Evolutionary conservation across 2,888 invertebrate species (phyloP).

Genomic region (Ormyrus labotus): DNA sequence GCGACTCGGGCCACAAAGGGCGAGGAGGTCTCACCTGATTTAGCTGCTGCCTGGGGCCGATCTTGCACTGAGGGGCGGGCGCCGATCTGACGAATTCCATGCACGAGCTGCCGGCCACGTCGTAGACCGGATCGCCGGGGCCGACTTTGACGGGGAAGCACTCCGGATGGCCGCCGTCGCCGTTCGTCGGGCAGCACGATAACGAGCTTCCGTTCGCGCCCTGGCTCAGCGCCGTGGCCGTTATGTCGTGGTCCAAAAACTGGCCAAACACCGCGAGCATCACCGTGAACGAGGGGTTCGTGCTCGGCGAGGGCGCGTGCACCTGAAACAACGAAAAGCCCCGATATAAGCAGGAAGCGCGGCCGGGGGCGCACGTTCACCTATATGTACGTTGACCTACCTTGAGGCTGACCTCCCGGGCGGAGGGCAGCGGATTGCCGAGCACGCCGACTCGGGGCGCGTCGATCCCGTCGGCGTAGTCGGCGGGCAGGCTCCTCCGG

Average conservation of each 20-base stretch:
- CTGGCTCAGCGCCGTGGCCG: conserved; percentile 87
- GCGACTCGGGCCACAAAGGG: conserved; percentile 7
- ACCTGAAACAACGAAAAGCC: conserved; percentile 73
- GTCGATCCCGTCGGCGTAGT: conserved; percentile 85
- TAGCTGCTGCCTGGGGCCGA: conserved; percentile 89
- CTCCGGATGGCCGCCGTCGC: conserved; percentile 81
- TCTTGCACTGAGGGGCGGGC: conserved; percentile 85
- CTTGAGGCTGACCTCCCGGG: conserved; percentile 83
- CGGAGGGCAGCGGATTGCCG: conserved; percentile 82
- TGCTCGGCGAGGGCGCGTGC: conserved; percentile 84
- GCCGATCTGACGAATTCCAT: conserved; percentile 92
- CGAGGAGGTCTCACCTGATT: conserved; percentile 81
- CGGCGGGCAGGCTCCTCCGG: conserved; percentile 83
- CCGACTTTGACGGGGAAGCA: conserved; percentile 87
- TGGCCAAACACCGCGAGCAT: conserved; percentile 94
- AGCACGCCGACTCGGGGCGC: conserved; percentile 79
- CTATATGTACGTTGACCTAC: conserved; percentile 5
- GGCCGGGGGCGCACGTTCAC: too few species aligned
- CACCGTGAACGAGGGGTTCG: conserved; percentile 86
- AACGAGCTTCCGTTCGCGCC: conserved; percentile 84
- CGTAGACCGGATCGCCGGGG: conserved; percentile 83
- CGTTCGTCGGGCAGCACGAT: conserved; percentile 80
- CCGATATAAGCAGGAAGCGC: too few species aligned
- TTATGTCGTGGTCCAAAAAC: conserved; percentile 92
- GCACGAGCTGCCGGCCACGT: conserved; percentile 83